phyloP scores from a whole-genome alignment of 2,113 vertebrate species.

The Oncorhynchus clarkii region DNA sequence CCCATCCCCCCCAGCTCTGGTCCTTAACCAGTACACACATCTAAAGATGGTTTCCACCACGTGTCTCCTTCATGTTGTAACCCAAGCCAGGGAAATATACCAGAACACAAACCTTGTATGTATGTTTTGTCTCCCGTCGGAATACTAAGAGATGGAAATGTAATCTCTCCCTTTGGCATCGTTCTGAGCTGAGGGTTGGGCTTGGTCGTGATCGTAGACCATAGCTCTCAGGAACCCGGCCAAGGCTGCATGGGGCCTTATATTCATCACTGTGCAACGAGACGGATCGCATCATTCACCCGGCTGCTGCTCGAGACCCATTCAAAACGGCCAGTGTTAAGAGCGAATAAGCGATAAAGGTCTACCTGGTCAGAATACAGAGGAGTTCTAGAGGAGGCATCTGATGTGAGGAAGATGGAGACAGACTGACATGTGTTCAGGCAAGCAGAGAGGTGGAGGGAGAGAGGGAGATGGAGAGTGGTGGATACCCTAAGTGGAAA shows the following conservation, averaged over 20 bases:
- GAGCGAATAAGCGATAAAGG: conserved; percentile 11
- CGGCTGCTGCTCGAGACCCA: neutral
- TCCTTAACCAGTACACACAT: conserved; percentile 18
- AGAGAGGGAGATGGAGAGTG: neutral
- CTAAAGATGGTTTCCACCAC: conserved; percentile 46
- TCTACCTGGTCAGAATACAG: neutral
- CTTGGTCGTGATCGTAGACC: conserved; percentile 8
- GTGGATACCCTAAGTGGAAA: neutral
- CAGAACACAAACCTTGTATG: conserved; percentile 28
- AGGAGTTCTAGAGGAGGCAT: conserved; percentile 10
- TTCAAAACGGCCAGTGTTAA: neutral
- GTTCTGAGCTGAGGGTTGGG: neutral
- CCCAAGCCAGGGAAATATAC: conserved; percentile 19
- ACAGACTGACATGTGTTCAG: neutral
- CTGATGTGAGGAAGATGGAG: neutral
- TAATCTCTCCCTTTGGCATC: neutral
- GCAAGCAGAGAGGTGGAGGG: neutral
- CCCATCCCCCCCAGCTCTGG: neutral
- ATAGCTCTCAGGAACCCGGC: neutral
- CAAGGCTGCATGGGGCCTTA: neutral
- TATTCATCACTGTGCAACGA: conserved; percentile 11
- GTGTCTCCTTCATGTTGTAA: conserved; percentile 35
- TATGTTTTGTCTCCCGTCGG: neutral
- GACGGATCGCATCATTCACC: neutral
- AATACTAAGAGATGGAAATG: conserved; percentile 11